These are phyloP conservation scores for Gallinago nigripennis DNA, from an alignment of 2,797 vertebrate species.

Conservation along the genomic window DNA sequence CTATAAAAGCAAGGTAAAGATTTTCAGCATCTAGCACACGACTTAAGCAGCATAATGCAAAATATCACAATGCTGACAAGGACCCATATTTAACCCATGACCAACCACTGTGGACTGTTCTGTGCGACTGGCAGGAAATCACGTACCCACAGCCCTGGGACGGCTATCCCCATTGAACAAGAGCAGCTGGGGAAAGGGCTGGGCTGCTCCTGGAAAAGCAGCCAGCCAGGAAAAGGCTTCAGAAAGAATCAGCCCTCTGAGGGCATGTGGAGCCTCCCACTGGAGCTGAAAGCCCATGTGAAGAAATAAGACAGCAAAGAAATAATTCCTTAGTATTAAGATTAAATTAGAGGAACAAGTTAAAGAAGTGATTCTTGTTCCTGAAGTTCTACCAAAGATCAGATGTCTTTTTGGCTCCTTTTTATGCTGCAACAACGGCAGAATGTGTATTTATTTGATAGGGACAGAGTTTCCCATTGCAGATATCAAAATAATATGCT, in stretches of 20 bases:
- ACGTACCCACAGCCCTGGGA: neutral
- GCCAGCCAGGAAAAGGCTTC: rapidly evolving
- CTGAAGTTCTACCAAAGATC: neutral
- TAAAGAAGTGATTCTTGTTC: neutral
- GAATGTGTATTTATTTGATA: neutral
- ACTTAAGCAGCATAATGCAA: neutral
- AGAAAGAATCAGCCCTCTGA: rapidly evolving
- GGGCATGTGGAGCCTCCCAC: rapidly evolving
- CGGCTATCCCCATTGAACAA: neutral
- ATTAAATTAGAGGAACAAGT: neutral
- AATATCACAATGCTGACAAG: neutral
- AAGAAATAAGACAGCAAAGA: neutral
- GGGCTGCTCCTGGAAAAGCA: neutral
- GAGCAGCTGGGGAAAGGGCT: neutral
- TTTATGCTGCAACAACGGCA: neutral
- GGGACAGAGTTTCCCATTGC: neutral
- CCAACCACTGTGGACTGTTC: rapidly evolving
- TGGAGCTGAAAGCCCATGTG: neutral
- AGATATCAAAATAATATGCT: neutral
- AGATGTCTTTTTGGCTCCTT: neutral
- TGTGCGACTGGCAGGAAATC: neutral
- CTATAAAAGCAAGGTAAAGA: neutral
- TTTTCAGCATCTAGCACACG: neutral
- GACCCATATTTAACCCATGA: neutral
- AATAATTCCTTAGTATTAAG: neutral